A percentile compares a stretch with the other conserved stretches of the same genome.
Conservation (phyloP, 2,797 vertebrate species). For the Arctocebus calabarensis region DNA sequence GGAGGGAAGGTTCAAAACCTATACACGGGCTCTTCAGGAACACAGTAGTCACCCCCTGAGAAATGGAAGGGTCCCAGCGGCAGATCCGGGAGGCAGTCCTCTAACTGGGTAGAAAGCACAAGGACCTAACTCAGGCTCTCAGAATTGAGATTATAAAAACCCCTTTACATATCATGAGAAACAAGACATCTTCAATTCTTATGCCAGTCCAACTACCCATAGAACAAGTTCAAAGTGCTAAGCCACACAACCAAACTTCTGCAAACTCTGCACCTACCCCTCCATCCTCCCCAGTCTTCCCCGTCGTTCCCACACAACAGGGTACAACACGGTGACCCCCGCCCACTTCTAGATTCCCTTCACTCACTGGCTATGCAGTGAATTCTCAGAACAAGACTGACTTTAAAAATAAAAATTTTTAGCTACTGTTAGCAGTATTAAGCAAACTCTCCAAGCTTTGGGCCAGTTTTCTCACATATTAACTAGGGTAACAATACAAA, state of each 20-base stretch:
- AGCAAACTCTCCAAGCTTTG: rapidly evolving
- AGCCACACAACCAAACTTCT: rapidly evolving
- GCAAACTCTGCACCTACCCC: not conserved
- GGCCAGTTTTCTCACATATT: rapidly evolving
- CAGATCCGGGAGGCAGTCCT: rapidly evolving
- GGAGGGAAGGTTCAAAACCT: rapidly evolving
- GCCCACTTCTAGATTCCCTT: rapidly evolving
- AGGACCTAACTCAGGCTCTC: not conserved
- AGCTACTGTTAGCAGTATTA: rapidly evolving
- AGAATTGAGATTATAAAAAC: not conserved
- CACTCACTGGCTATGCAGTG: not conserved
- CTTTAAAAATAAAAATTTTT: not conserved
- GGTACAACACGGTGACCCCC: rapidly evolving
- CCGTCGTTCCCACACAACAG: too few species aligned
- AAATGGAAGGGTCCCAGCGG: rapidly evolving
- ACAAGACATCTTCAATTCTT: not conserved
- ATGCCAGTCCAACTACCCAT: rapidly evolving
- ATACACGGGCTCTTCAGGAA: rapidly evolving
- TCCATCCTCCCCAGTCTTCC: not conserved
- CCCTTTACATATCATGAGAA: rapidly evolving
- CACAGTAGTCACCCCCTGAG: rapidly evolving
- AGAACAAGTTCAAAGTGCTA: too few species aligned
- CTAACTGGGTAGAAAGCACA: rapidly evolving
- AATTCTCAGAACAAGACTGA: rapidly evolving
- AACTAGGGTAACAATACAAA: rapidly evolving